Conservation (phyloP, 2,113 vertebrate species). For the Grus americana region DNA sequence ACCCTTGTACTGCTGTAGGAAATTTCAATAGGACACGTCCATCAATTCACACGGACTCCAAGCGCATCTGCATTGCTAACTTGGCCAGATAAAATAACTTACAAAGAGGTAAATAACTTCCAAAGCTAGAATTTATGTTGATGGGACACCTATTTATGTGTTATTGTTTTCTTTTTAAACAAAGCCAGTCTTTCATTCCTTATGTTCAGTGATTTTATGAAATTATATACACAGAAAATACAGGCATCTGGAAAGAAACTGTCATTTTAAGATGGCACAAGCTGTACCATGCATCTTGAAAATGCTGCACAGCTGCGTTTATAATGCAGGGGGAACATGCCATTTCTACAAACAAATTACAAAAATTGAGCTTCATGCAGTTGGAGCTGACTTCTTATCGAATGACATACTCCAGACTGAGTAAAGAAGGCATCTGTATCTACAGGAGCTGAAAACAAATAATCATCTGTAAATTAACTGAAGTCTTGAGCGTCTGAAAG, state of each 20-base stretch:
- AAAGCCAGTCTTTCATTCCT: not conserved
- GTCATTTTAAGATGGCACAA: not conserved
- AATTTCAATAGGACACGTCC: not conserved
- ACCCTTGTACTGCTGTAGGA: not conserved
- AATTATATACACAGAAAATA: not conserved
- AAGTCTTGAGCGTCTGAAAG: not conserved
- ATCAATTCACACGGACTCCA: not conserved
- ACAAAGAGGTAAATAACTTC: not conserved
- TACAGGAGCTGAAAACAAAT: not conserved
- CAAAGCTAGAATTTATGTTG: not conserved
- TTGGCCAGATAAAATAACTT: not conserved
- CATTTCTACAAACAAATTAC: not conserved
- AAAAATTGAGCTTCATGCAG: not conserved
- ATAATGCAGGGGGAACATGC: not conserved
- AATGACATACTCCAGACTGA: not conserved
- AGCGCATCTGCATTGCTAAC: not conserved
- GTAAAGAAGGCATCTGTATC: not conserved
- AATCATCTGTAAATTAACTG: constrained; percentile 16
- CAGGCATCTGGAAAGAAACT: not conserved
- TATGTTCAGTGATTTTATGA: not conserved
- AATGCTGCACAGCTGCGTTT: not conserved
- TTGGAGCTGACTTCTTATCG: not conserved
- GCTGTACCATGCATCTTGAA: not conserved
- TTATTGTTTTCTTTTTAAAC: not conserved
- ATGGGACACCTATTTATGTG: not conserved